Base-by-base conservation (phyloP, 2,113 vertebrate species). In the Chaetodon trifascialis region DNA sequence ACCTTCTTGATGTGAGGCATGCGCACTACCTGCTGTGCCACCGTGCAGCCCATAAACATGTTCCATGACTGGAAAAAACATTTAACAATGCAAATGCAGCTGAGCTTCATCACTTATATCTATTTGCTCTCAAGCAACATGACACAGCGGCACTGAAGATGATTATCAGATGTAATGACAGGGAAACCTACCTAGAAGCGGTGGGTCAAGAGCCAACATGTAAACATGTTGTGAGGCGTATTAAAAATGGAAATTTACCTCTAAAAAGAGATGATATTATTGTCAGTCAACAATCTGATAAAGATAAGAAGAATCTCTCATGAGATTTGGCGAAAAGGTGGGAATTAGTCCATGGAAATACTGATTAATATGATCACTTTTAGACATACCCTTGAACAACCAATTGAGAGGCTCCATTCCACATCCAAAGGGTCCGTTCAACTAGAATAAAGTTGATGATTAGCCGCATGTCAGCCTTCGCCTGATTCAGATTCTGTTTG, bases 401-500 rank as follows among this genome's bases (percentile, higher is more conserved):
- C 69, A 47, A 25, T 47, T 25, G 19, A 65, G 46, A 30, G 4
- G 38, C 79, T 47, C 21, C 5, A 4, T 42, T 40, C 34, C n/a
- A 72, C 34, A 51, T 70, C 21, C 36, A 46, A 42, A 63, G 42
- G 25, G n/a, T 54, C 15, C 44, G n/a, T 82, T 73, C 0, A 47
- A 11, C 25, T 74, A 42, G 66, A 74, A 25, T 49, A 7, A 77
- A 69, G 60, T 64, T 80, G 46, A 40, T 40, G 40, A 55, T 54
- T 42, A 65, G n/a, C 5, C 10, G 59, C 15, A 54, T 80, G 68
- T 71, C 76, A 67, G 49, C n/a, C 15, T 67, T 51, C 62, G 52
- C 76, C 73, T 23, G 54, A 36, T 76, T 80, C 42, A 59, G n/a
- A 81, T 74, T 62, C 7, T 42, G 38, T 81, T 85, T 75, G 47